phyloP scores from a whole-genome alignment of 2,113 vertebrate genomes.

The Fregetta grallaria region DNA sequence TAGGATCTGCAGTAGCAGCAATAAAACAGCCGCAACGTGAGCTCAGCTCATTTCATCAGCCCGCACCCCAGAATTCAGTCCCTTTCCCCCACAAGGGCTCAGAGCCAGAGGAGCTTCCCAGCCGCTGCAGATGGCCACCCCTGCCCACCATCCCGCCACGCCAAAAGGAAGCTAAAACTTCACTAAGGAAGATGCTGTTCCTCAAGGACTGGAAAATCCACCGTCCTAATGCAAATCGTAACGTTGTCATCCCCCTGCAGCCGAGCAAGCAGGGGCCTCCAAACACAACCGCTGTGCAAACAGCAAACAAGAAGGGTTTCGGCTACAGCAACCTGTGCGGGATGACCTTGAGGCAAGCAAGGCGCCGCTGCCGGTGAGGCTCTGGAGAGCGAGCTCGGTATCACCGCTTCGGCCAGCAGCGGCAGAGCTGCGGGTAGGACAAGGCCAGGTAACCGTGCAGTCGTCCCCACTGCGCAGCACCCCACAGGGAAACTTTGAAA shows the following conservation, averaged over 20 bases:
- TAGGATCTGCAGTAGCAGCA: not conserved
- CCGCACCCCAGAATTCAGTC: not conserved
- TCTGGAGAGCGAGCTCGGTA: rapidly evolving
- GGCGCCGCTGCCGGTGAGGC: rapidly evolving
- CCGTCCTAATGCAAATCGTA: not conserved
- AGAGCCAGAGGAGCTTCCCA: not conserved
- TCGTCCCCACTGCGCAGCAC: not conserved
- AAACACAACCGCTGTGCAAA: not conserved
- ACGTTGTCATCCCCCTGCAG: rapidly evolving
- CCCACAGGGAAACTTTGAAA: rapidly evolving
- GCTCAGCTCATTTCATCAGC: not conserved
- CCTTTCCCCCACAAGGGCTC: not conserved
- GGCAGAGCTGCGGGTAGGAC: not conserved
- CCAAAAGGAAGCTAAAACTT: not conserved
- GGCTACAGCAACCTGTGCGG: not conserved
- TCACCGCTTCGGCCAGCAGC: rapidly evolving
- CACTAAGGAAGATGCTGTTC: not conserved
- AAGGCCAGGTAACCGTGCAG: not conserved
- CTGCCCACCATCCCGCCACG: not conserved
- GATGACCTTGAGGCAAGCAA: not conserved
- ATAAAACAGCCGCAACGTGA: not conserved
- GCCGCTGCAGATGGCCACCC: rapidly evolving
- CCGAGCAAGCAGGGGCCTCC: rapidly evolving
- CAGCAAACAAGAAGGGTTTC: not conserved
- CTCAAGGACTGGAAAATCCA: not conserved